Evolutionary conservation across 2,113 vertebrate species (phyloP), one percentile per base, ranked within the genome.

Genomic region (Cavia porcellus): DNA sequence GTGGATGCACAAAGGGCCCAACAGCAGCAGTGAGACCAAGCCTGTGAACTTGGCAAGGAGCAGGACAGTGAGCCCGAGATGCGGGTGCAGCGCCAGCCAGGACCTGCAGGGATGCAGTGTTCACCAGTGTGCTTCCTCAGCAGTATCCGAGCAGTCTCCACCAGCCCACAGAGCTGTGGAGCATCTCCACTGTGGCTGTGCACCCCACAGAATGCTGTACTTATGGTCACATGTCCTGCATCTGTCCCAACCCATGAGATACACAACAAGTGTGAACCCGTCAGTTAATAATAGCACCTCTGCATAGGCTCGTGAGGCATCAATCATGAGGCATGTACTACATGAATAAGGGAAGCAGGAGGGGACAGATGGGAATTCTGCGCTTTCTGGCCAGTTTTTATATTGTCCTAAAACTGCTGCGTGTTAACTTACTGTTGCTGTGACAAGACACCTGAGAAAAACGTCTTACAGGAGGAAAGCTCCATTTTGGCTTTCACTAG

Each of bases 11-110:
- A 0, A 19, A 66, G 57, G 38, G 8, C 59, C 24, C n/a, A 9
- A 5, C 5, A 0, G 25, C 45, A 0, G 61, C 20, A 20, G 20
- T 0, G 0, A 20, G 50, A 14, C 7, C 3, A 1, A 57, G 64
- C 50, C 35, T 25, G 28, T 87, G 12, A 1, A 1, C 11, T 35
- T 30, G 61, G 28, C 14, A 45, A 75, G 30, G 55, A 77, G 70
- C 50, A 25, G 57, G 38, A 24, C 35, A 3, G 9, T 5, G 47
- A 35, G 35, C 55, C 64, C 52, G 70, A 55, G 96, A 61, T 17
- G 11, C 19, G 42, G 55, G 35, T 81, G 86, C 3, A 12, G 38
- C 9, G 17, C 79, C 15, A 1, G 47, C 50, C 52, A 24, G 61
- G 35, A 28, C 20, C 50, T 70, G 57, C 14, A 2, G 45, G 2